Base-by-base conservation (phyloP, 2,888 invertebrate species). In the Epinotia bilunana region DNA sequence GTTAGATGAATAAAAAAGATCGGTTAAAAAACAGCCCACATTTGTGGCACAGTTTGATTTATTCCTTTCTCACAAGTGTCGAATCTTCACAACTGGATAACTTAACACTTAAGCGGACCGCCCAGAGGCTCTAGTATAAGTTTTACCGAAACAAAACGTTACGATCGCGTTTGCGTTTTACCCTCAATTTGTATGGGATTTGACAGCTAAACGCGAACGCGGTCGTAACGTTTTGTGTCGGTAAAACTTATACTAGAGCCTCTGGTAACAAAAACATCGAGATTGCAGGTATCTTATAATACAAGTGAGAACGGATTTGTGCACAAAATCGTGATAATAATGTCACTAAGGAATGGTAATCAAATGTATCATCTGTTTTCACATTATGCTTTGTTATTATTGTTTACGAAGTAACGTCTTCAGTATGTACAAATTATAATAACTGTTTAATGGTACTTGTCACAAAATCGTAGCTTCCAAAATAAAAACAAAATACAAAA, bases 11-110 rank as follows among this genome's bases (percentile, higher is more conserved):
- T 74, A 77, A 77, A 86, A 87, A 82, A 49, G 74, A 72, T 46
- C 60, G 49, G 60, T 80, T 88, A 87, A 89, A 91, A 92, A 91
- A 89, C 90, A 88, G 90, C 83, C 90, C 91, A 91, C 91, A 88
- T 83, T 81, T 83, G 91, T 90, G 91, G 91, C 87, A 88, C 86
- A 89, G 88, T 90, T 89, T 86, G 90, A 91, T 93, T 93, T 93
- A 93, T 92, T 93, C 83, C 83, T 84, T 88, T 87, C 87, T 87
- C 87, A 86, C 85, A 88, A 65, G 83, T 88, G 88, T 88, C 86
- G 86, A 53, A 53, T 84, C 80, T 84, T 84, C 87, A 89, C 86
- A 90, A 84, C 83, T 84, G 53, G 73, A 57, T 71, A 72, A 77
- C 76, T 69, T 68, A 71, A 75, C 74, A 75, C 18, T 69, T 20